These are phyloP conservation scores for Melanostoma scalare DNA, from an alignment of 2,888 invertebrate species.

Conservation along the genomic window DNA sequence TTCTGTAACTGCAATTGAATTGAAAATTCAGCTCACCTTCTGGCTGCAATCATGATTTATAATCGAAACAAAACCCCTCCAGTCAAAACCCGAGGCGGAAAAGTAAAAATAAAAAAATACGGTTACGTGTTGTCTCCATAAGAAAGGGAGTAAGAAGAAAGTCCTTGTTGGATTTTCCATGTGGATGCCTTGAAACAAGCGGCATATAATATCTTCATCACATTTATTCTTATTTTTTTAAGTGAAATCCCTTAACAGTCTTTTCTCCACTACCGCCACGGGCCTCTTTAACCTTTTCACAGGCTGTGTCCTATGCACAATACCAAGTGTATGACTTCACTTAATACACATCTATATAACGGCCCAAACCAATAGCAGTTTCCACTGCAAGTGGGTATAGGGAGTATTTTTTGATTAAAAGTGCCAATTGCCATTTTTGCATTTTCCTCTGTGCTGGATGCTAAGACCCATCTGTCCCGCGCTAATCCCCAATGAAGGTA, in stretches of 20 bases:
- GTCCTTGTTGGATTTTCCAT: slow-evolving; percentile 17
- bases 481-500: slow-evolving; percentile 52
- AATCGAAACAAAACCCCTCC: slow-evolving; percentile 38
- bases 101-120: neutral
- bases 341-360: slow-evolving; percentile 8
- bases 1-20: slow-evolving; percentile 3
- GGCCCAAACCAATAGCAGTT: slow-evolving; percentile 34
- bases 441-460: slow-evolving; percentile 14
- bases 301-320: slow-evolving; percentile 9
- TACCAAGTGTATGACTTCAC: slow-evolving; percentile 24
- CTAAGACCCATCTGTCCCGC: slow-evolving; percentile 49
- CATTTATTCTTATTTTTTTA: slow-evolving; percentile 47
- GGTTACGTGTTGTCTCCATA: slow-evolving; percentile 38
- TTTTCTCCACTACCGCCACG: slow-evolving; percentile 17
- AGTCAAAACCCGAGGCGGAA: neutral
- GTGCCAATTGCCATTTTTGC: slow-evolving; percentile 60
- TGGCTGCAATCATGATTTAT: slow-evolving; percentile 47
- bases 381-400: slow-evolving; percentile 1
- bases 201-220: slow-evolving; percentile 49
- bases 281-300: slow-evolving; percentile 49
- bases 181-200: slow-evolving; percentile 29
- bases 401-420: slow-evolving; percentile 69
- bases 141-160: slow-evolving; percentile 2
- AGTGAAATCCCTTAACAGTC: slow-evolving; percentile 30
- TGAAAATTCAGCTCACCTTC: slow-evolving; percentile 32